Conservation (phyloP, 2,797 vertebrate genomes). For the Hoplostethus atlanticus region DNA sequence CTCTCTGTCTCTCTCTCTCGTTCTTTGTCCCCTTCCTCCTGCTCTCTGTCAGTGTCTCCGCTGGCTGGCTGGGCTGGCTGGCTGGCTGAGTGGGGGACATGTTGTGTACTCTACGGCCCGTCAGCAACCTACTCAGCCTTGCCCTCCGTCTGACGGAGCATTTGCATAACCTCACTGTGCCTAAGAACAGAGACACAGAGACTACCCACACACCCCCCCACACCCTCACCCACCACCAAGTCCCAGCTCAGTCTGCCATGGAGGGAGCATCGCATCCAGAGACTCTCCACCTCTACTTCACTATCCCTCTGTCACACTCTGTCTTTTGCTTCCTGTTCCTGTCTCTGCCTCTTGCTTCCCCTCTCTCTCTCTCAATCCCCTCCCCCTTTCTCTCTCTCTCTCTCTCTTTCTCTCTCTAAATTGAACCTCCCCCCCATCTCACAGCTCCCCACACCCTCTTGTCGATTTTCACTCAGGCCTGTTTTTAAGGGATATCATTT, state of each 20-base stretch:
- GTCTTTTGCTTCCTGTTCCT: constrained; percentile 23
- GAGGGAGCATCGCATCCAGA: constrained; percentile 65
- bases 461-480: constrained; percentile 64
- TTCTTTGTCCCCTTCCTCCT: constrained; percentile 47
- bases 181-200: constrained; percentile 81
- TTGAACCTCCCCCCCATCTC: not conserved
- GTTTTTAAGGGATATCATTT: constrained; percentile 74
- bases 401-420: not conserved
- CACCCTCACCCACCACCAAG: constrained; percentile 59
- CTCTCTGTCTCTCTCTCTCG: not conserved
- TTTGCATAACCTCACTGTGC: constrained; percentile 88
- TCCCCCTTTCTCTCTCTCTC: constrained; percentile 11
- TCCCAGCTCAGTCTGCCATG: constrained; percentile 75
- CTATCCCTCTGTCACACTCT: constrained; percentile 25
- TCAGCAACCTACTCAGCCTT: constrained; percentile 90
- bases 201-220: constrained; percentile 50
- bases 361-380: not conserved
- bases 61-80: constrained; percentile 66
- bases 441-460: constrained; percentile 43
- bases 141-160: constrained; percentile 86
- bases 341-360: constrained; percentile 38
- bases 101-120: constrained; percentile 89
- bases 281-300: constrained; percentile 36
- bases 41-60: constrained; percentile 84
- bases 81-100: constrained; percentile 82